These are phyloP conservation scores for Conistra vaccinii DNA, from an alignment of 2,888 invertebrate genomes.

Conservation along the genomic window DNA sequence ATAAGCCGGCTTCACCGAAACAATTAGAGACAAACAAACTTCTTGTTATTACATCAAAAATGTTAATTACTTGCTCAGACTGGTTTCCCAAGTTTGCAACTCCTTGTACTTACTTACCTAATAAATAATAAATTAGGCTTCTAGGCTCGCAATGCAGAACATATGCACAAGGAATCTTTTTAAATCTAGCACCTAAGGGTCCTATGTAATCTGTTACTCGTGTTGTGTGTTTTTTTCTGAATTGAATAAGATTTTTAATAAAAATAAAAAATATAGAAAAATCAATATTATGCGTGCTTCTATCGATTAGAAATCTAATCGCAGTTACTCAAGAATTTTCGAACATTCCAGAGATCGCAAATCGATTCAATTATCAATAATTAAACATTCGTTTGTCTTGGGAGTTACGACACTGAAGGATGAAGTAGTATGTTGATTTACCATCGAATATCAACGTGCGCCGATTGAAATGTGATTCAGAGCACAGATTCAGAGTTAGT, in stretches of 20 bases:
- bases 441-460: constrained; percentile 35
- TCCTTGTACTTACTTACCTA: constrained; percentile 26
- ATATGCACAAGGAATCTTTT: too few species aligned
- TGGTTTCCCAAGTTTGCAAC: constrained; percentile 28
- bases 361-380: constrained; percentile 32
- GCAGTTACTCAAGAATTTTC: constrained; percentile 27
- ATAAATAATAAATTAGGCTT: constrained; percentile 46
- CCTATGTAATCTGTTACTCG: too few species aligned
- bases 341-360: constrained; percentile 49
- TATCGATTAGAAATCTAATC: constrained; percentile 57
- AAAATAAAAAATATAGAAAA: too few species aligned
- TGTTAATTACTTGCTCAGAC: constrained; percentile 38
- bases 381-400: constrained; percentile 46
- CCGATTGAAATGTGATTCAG: constrained; percentile 56
- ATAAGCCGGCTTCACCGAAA: constrained; percentile 30
- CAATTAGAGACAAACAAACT: constrained; percentile 37
- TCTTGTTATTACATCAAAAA: constrained; percentile 45
- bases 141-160: constrained; percentile 16
- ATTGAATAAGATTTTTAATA: too few species aligned
- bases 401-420: constrained; percentile 21
- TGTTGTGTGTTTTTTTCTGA: too few species aligned
- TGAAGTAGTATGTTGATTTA: constrained; percentile 56
- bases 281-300: constrained; percentile 40
- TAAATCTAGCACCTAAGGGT: too few species aligned
- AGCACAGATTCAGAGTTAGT: constrained; percentile 52